Evolutionary conservation across 2,113 vertebrate genomes (phyloP), one percentile per base, ranked within the genome.

Genomic region (Vidua chalybeata): DNA sequence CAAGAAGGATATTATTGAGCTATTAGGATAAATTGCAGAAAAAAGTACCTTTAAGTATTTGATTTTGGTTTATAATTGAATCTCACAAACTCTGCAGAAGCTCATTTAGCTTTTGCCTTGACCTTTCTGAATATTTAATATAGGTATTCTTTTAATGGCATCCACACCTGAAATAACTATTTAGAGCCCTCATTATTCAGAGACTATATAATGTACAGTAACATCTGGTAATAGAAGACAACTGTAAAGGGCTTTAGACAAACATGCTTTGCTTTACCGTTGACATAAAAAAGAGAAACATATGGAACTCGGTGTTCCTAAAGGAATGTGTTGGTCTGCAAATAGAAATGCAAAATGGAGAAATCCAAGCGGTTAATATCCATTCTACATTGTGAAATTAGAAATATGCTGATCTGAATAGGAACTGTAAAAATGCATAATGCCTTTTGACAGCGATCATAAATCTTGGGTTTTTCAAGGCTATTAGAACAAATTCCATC

Each of bases 401-500:
- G 62, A 95, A 93, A 87, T 86, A 76, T 43, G 84, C 45, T 89
- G 90, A 75, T 93, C 90, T 89, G 87, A 95, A 76, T 64, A 92
- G 56, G 71, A 90, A 78, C 67, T 85, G 80, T 78, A 95, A 91
- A 94, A 95, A 90, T 66, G 84, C 49, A 35, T 95, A 95, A 94
- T 93, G 73, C 12, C 74, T 84, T 95, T 67, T 89, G 94, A 81
- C 96, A 95, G 77, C 94, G 48, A 85, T 91, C 41, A 63, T 95
- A 96, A 89, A 95, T 97, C 81, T 80, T 73, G 64, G 56, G 39
- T 28, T 92, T 94, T 94, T 91, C 74, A 89, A 96, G 77, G 61
- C 84, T 94, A 48, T 89, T 97, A 95, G 96, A 92, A 81, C 43
- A 87, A 93, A 95, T 96, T 94, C 80, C n/a, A 72, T 81, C 28